phyloP scores from a whole-genome alignment of 2,797 vertebrate genomes.

The Todus mexicanus region DNA sequence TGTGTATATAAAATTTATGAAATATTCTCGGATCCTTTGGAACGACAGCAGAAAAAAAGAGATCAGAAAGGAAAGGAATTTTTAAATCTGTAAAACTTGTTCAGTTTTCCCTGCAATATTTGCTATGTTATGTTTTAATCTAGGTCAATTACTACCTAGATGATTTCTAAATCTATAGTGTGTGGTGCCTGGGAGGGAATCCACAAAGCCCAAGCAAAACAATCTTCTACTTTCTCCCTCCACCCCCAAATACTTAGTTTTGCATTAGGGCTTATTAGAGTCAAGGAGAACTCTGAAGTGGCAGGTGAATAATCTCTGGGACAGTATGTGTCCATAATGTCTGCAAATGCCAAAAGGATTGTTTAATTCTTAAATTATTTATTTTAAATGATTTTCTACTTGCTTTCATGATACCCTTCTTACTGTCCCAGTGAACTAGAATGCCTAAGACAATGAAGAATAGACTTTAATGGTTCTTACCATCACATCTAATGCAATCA shows the following conservation, averaged over 20 bases:
- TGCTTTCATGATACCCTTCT: not conserved
- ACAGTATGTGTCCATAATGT: not conserved
- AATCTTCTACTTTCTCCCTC: not conserved
- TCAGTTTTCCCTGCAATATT: not conserved
- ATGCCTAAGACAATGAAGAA: rapidly evolving
- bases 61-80: not conserved
- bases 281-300: not conserved
- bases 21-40: not conserved
- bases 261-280: not conserved
- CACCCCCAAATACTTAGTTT: not conserved
- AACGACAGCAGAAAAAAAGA: not conserved
- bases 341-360: not conserved
- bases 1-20: not conserved
- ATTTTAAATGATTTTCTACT: not conserved
- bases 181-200: not conserved
- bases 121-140: not conserved
- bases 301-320: not conserved
- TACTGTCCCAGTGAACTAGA: not conserved
- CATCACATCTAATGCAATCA: not conserved
- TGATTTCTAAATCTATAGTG: not conserved
- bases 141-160: not conserved
- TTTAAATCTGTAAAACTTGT: not conserved
- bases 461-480: not conserved
- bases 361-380: not conserved
- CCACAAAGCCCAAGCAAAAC: not conserved